Evolutionary conservation across 2,113 vertebrate genomes (phyloP).

Genomic region (Tetrax tetrax): DNA sequence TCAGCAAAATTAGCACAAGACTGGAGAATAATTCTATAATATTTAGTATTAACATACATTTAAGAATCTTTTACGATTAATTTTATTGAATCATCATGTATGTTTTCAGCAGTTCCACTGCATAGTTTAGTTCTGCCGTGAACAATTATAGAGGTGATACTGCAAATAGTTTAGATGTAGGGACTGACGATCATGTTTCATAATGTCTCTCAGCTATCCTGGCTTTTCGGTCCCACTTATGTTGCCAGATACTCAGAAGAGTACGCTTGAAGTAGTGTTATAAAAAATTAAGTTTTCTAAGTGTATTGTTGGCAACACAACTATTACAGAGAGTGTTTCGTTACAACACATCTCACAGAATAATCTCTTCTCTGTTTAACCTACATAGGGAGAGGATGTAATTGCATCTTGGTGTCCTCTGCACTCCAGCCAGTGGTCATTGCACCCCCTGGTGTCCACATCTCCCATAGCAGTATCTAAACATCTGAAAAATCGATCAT

Average conservation of each 20-base stretch:
- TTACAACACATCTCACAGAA: neutral
- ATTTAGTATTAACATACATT: neutral
- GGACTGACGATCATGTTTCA: neutral
- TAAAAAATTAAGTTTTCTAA: neutral
- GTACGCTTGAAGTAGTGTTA: neutral
- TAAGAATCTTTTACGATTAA: neutral
- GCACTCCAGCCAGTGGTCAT: neutral
- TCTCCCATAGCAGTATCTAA: neutral
- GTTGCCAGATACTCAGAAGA: neutral
- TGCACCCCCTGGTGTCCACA: constrained; percentile 31
- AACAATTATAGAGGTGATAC: neutral
- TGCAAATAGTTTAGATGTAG: neutral
- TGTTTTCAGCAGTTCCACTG: neutral
- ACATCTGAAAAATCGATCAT: rapidly evolving
- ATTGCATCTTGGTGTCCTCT: neutral
- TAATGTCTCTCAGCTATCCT: neutral
- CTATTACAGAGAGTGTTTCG: neutral
- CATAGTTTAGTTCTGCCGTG: neutral
- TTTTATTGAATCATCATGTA: neutral
- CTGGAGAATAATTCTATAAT: neutral
- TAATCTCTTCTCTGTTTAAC: neutral
- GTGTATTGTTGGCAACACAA: neutral
- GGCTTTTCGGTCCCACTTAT: neutral
- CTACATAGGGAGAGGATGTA: neutral
- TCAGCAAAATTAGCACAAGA: neutral